These are phyloP conservation scores for Philereme vetulata DNA, from an alignment of 2,888 invertebrate genomes.

Conservation along the genomic window DNA sequence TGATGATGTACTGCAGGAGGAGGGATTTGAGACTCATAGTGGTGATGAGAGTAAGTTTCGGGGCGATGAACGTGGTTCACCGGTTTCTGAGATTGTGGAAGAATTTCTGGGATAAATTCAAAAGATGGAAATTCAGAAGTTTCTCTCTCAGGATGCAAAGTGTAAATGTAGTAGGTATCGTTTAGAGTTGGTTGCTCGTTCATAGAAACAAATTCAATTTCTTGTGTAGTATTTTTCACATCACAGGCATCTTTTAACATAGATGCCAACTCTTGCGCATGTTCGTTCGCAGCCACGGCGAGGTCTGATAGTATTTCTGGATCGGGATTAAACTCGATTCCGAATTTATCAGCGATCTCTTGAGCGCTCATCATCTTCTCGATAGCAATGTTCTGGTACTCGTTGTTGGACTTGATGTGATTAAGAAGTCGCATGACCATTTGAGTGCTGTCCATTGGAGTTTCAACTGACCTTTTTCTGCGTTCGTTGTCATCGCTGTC, in stretches of 20 bases:
- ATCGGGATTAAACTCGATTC: constrained; percentile 70
- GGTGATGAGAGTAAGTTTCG: constrained; percentile 45
- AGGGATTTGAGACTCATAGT: constrained; percentile 59
- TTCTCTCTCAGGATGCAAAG: constrained; percentile 42
- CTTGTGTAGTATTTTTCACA: constrained; percentile 49
- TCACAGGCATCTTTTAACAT: constrained; percentile 62
- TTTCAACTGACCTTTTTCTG: constrained; percentile 63
- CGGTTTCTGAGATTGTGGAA: constrained; percentile 33
- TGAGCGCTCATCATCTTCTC: constrained; percentile 80
- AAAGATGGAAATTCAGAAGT: constrained; percentile 35
- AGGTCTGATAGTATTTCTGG: constrained; percentile 69
- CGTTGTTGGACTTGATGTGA: constrained; percentile 74
- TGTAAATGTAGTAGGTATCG: constrained; percentile 48
- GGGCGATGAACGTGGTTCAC: constrained; percentile 38
- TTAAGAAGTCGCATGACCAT: constrained; percentile 67
- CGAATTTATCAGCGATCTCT: constrained; percentile 76
- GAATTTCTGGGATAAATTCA: constrained; percentile 32
- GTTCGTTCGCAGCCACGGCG: constrained; percentile 66
- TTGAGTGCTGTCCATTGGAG: constrained; percentile 69
- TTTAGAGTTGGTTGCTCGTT: constrained; percentile 41
- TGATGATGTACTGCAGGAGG: constrained; percentile 51
- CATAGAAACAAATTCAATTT: constrained; percentile 43
- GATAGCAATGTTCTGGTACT: constrained; percentile 76
- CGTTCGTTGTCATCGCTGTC: constrained; percentile 53
- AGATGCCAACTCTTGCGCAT: constrained; percentile 64